Conservation (phyloP, 2,888 invertebrate genomes). For the Drosophila paranaensis region DNA sequence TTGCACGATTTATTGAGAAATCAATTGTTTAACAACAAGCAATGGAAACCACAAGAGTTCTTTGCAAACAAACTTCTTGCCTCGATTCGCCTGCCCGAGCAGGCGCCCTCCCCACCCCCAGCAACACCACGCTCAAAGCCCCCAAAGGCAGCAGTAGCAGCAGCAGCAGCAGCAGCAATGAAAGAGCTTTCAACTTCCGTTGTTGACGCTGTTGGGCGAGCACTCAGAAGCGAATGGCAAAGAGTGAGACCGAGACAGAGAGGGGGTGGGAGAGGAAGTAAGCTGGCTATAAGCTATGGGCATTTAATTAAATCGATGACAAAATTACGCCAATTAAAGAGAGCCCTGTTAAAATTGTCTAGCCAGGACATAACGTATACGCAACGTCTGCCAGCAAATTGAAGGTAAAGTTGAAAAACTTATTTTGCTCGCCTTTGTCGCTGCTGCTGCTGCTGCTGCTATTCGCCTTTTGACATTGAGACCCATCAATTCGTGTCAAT, state of each 20-base stretch:
- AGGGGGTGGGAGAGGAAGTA: neutral
- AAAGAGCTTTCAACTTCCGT: constrained; percentile 69
- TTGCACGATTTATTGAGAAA: constrained; percentile 80
- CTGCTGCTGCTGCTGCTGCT: constrained; percentile 15
- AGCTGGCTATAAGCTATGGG: constrained; percentile 63
- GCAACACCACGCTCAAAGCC: neutral
- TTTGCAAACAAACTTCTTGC: constrained; percentile 80
- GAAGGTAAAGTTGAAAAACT: constrained; percentile 72
- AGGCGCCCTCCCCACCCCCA: neutral
- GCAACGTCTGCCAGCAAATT: constrained; percentile 71
- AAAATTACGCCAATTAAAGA: constrained; percentile 80
- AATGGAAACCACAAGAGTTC: constrained; percentile 80
- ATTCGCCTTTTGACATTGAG: constrained; percentile 79
- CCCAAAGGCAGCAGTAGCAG: constrained; percentile 21
- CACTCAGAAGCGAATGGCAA: constrained; percentile 16
- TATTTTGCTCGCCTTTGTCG: constrained; percentile 40
- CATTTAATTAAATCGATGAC: constrained; percentile 79
- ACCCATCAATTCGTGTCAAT: constrained; percentile 83
- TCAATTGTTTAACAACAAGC: constrained; percentile 80
- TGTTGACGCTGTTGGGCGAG: constrained; percentile 60
- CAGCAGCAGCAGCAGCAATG: constrained; percentile 15
- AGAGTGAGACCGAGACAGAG: neutral
- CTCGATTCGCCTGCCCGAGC: constrained; percentile 65
- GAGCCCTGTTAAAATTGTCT: constrained; percentile 75
- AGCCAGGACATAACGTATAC: constrained; percentile 66